Evolutionary conservation across 1,140 invertebrate genomes (phyloP), one percentile per base, ranked within the genome.

Genomic region (Euwallacea fornicatus): DNA sequence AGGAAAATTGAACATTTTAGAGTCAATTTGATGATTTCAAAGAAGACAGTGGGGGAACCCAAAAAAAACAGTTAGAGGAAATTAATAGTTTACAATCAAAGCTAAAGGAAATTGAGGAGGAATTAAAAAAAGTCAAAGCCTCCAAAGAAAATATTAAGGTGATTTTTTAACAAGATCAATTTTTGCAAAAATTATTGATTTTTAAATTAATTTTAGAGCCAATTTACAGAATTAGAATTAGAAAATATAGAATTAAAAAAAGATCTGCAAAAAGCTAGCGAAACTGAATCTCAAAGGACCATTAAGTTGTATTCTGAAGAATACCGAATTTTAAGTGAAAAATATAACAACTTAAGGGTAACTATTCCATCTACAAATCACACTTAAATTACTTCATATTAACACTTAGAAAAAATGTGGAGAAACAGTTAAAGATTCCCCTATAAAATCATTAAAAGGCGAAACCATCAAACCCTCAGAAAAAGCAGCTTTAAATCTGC

Each of bases 21-120:
- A 80, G 77, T 7, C 15, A 80, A 73, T 73, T 79, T 74, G 80
- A 81, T 54, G 81, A 82, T 72, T 80, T 77, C 56, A 80, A 80
- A 73, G 76, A 77, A 61, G 75, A 78, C 66, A 74, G 66, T 50
- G 75, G 72, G 55, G 78, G 77, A 69, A 77, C 67, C n/a, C 78
- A 81, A 64, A 74, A 78, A 44, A 69, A 79, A 62, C 77, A 81
- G 69, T 58, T 78, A 16, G 75, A 78, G 63, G 73, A 78, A 73
- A 78, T 79, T n/a, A 78, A 79, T 72, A 75, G 77, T 71, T 74
- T 82, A 21, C 75, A 82, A 62, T 53, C 76, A 7, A 81, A 80
- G 71, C 58, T 80, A 58, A 80, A 78, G 58, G 76, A 81, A 66
- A 21, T 78, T 3, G 66, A 79, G 68, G 75, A 79, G 63, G 74